Evolutionary conservation across 1,140 invertebrate genomes (phyloP).

Genomic region (Aphidius gifuensis): DNA sequence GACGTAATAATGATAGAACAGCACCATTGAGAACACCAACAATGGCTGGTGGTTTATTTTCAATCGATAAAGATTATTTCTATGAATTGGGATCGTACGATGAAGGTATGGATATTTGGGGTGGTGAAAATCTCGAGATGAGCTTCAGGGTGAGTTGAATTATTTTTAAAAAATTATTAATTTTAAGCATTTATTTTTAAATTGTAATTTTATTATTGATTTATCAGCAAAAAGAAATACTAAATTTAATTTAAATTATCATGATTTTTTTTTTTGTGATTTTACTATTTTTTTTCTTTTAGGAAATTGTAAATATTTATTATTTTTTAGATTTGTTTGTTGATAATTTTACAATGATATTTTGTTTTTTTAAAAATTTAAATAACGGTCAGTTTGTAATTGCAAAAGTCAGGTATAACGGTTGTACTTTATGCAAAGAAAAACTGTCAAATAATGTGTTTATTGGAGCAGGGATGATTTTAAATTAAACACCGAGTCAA

Average conservation of each 20-base stretch:
- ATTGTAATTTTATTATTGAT: no score
- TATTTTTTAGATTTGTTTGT: not conserved
- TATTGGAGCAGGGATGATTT: no score
- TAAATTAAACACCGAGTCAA: no score
- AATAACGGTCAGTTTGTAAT: no score
- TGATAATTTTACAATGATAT: no score
- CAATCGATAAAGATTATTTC: slow-evolving; percentile 96
- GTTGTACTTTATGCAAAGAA: not conserved
- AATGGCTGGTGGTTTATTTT: slow-evolving; percentile 98
- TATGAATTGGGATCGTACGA: slow-evolving; percentile 97
- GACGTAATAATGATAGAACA: slow-evolving; percentile 84
- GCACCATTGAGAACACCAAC: slow-evolving; percentile 91
- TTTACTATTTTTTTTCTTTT: slow-evolving; percentile 10
- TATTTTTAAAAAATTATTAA: not conserved
- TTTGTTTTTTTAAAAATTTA: no score
- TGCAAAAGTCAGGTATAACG: no score
- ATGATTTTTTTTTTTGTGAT: no score
- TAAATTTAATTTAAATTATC: no score
- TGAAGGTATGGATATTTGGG: slow-evolving; percentile 99
- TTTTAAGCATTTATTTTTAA: not conserved
- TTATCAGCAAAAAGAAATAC: no score
- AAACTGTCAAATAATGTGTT: not conserved
- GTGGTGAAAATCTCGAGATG: slow-evolving; percentile 99
- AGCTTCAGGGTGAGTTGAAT: slow-evolving; percentile 85
- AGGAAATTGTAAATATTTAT: not conserved